Percentiles rank a stretch among this genome's conserved stretches.
phyloP scores from a whole-genome alignment of 2,797 vertebrate species.

The Erithacus rubecula region DNA sequence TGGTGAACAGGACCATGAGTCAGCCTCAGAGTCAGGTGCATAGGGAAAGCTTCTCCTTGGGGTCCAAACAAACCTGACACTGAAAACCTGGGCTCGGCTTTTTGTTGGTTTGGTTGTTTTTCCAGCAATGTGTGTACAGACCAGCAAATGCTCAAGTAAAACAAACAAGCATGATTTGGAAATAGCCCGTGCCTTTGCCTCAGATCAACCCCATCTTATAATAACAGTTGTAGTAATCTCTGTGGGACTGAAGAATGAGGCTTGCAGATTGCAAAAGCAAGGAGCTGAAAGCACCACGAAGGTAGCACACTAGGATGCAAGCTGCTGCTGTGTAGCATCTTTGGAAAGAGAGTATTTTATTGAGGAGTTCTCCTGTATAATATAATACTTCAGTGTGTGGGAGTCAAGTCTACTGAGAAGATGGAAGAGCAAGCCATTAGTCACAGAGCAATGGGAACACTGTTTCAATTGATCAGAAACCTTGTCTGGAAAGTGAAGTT shows the following conservation, averaged over 20 bases:
- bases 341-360: not conserved
- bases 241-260: not conserved
- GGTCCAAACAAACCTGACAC: not conserved
- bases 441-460: not conserved
- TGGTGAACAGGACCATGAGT: not conserved
- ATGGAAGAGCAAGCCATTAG: not conserved
- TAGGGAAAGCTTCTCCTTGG: not conserved
- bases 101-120: not conserved
- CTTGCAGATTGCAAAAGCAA: not conserved
- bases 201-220: not conserved
- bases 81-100: not conserved
- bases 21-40: not conserved
- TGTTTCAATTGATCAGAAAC: not conserved
- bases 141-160: not conserved
- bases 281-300: not conserved
- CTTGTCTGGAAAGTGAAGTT: not conserved
- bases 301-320: fast-evolving
- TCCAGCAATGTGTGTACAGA: not conserved
- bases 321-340: not conserved
- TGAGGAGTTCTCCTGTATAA: not conserved
- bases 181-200: not conserved
- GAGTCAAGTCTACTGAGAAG: not conserved
- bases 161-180: not conserved
- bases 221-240: not conserved
- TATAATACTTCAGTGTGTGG: not conserved